Percentiles rank a stretch among this genome's conserved stretches.
These are phyloP conservation scores for Erynnis tages DNA, from an alignment of 2,888 invertebrate species.

Conservation along the genomic window DNA sequence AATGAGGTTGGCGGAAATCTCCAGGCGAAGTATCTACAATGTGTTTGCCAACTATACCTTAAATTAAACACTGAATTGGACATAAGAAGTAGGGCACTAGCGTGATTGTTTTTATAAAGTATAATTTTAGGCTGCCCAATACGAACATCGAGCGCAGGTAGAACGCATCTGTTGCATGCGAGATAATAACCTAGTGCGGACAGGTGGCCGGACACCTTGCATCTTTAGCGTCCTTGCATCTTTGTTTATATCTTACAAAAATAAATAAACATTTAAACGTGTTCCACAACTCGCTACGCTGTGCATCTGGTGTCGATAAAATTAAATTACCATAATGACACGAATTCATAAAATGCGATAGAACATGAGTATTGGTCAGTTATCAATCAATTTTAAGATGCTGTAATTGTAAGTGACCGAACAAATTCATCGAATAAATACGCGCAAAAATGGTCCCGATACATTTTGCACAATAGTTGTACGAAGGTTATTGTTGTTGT, in stretches of 20 bases:
- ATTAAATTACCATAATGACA: background rate
- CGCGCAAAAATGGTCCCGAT: slow-evolving; percentile 56
- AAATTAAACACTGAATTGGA: background rate
- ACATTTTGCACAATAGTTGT: slow-evolving; percentile 73
- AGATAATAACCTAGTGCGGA: slow-evolving; percentile 64
- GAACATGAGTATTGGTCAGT: too few species aligned
- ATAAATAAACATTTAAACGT: background rate
- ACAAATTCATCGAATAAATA: slow-evolving; percentile 32
- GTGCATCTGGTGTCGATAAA: slow-evolving; percentile 2
- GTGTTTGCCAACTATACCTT: too few species aligned
- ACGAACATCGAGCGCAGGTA: slow-evolving; percentile 66
- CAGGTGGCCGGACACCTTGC: slow-evolving; percentile 78
- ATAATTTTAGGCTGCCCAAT: slow-evolving; percentile 29
- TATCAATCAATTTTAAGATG: too few species aligned
- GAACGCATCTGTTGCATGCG: slow-evolving; percentile 71
- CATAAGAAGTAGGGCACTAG: background rate
- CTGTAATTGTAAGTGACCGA: slow-evolving; percentile 1
- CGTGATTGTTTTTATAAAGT: slow-evolving; percentile 13
- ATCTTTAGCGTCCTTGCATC: slow-evolving; percentile 50
- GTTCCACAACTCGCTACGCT: background rate
- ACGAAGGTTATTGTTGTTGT: slow-evolving; percentile 57
- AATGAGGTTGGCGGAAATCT: too few species aligned
- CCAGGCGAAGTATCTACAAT: too few species aligned
- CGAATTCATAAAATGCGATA: background rate
- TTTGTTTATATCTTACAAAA: slow-evolving; percentile 26